Base-by-base conservation (phyloP, 2,888 invertebrate species). In the Hemistola chrysoprasaria region DNA sequence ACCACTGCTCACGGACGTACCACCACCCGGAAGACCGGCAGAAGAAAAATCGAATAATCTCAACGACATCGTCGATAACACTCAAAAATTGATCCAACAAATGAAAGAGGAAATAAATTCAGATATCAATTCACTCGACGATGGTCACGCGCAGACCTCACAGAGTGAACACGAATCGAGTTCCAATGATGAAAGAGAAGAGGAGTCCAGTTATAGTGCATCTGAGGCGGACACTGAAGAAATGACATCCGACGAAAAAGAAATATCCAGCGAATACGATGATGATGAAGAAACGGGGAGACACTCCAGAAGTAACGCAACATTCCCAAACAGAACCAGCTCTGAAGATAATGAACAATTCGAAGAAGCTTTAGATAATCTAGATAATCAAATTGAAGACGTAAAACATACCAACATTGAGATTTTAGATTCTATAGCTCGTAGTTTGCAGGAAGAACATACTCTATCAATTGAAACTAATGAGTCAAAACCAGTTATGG, bases 71-170 rank as follows among this genome's bases (percentile, higher is more conserved):
- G 91, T 92, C 5, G 90, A 90, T 58, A 90, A 90, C 41, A 92
- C 92, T 0, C 92, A 92, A 65, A 86, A 84, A 40, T 62, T 92
- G 25, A 92, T 92, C 46, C 91, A 92, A 52, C 92, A 92, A 74
- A 92, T 92, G 92, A 91, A 90, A 64, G 91, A 91, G 56, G 92
- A 92, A 83, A 91, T 92, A 22, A 90, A 90, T 66, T 88, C 85
- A 11, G 91, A 91, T 59, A 91, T 92, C 56, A 91, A 90, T 61
- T 87, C 85, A n/a, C 68, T 83, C 20, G 78, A 78, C 48, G 81
- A 74, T 11, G 71, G 71, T 43, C 86, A 84, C 43, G 50, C 52
- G n/a, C 46, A 52, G 38, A 77, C 84, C 8, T 87, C 86, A 38
- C 84, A 82, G 34, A 90, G 89, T 55, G 89, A 90, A 57, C 78